Evolutionary conservation across 2,113 vertebrate genomes (phyloP), one percentile per base, ranked within the genome.

Genomic region (Menidia beryllina): DNA sequence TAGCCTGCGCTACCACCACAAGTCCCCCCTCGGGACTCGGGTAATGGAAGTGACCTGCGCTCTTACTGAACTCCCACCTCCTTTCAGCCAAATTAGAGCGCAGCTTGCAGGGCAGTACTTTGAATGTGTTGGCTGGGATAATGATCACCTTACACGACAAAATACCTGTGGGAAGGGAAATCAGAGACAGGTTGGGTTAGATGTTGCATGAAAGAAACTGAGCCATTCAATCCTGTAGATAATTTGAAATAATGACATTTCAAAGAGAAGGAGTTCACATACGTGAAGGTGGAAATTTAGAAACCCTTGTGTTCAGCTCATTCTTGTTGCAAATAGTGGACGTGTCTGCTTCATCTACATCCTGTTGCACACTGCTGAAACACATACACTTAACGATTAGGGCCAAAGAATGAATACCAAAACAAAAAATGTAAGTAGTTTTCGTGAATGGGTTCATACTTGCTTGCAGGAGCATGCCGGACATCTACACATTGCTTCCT

Each of bases 41-140:
- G 51, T 95, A 95, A 79, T 94, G 94, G 65, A 95, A 96, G 0
- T 95, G 94, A 78, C 94, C 82, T 0, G 91, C 86, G 0, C 6
- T 77, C 23, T 92, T 91, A 0, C 95, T 77, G 71, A 95, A 95
- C 74, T 93, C 69, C 97, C 97, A 99, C 66, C 3, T 88, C 64
- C 95, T 91, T 0, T 93, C 91, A 0, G 97, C 97, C 85, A 97
- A 87, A 91, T 97, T 98, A 61, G 97, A 99, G 55, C 96, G 94
- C 54, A 93, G 93, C 1, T 50, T 93, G 84, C 97, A 98, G 0
- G 95, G 93, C 79, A 99, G 84, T 0, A 94, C 93, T 82, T 81
- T 94, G 87, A 98, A 95, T 0, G 94, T 94, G 19, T 96, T 97
- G 69, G 94, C 91, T 0, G 85, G 93, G 49, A 98, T 93, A 73